phyloP scores from a whole-genome alignment of 2,888 invertebrate genomes.

The Parnassius mnemosyne region DNA sequence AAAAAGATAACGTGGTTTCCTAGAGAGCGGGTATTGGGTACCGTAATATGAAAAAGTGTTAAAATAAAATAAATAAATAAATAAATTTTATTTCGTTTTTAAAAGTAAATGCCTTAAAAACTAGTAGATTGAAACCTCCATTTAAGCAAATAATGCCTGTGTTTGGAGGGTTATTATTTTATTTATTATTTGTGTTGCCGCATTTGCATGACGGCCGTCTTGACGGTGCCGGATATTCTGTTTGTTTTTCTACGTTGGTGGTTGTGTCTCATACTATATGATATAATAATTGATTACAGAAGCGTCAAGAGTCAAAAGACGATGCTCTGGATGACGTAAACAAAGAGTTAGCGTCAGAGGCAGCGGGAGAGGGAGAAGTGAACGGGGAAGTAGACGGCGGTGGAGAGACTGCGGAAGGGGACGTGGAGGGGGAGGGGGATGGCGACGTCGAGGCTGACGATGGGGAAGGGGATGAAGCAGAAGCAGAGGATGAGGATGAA shows the following conservation, averaged over 20 bases:
- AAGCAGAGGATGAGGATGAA: conserved; percentile 43
- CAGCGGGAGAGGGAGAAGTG: conserved; percentile 43
- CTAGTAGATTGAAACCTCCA: too few relatives aligned
- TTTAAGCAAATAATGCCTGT: too few relatives aligned
- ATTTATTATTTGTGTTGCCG: too few relatives aligned
- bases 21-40: too few relatives aligned
- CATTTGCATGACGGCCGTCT: not conserved
- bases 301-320: conserved; percentile 61
- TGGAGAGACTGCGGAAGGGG: conserved; percentile 41
- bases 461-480: conserved; percentile 42
- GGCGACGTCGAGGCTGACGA: conserved; percentile 51
- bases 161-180: too few relatives aligned
- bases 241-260: not conserved
- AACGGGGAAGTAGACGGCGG: conserved; percentile 35
- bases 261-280: not conserved
- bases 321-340: conserved; percentile 44
- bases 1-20: too few relatives aligned
- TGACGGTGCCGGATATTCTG: not conserved
- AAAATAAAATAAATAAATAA: too few relatives aligned
- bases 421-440: conserved; percentile 45
- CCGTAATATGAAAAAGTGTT: too few relatives aligned
- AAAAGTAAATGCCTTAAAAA: too few relatives aligned
- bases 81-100: too few relatives aligned
- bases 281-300: conserved; percentile 41
- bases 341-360: conserved; percentile 41